Evolutionary conservation across 2,113 vertebrate species (phyloP), one percentile per base, ranked within the genome.

Genomic region (Lichenostomus cassidix): DNA sequence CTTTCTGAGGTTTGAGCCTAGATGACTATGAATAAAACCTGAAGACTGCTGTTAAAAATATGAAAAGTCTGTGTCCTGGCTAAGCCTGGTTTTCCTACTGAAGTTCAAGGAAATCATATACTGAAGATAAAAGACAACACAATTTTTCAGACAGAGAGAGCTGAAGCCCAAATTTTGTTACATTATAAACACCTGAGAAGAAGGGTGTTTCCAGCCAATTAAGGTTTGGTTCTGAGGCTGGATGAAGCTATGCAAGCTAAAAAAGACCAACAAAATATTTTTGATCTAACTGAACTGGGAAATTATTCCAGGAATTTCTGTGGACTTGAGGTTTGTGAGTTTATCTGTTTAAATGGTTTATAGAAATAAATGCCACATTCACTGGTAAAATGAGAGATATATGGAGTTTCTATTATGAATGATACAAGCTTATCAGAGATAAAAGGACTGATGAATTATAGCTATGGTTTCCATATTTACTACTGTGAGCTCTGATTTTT

Each of bases 401-500:
- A 58, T 69, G 71, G 68, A 68, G 18, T 58, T 93, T 94, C 52
- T 10, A 18, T 76, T 21, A 50, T 94, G 93, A 96, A 95, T 97
- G 95, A 87, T 85, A 53, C 68, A 71, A 81, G 46, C 73, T 92
- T 86, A 95, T 74, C 75, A 92, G 69, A 93, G 95, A 96, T 95
- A 94, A 97, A 97, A 94, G 42, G 37, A 83, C 37, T 19, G 41
- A 92, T 94, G 92, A 97, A 96, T 96, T 96, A 95, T 85, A 90
- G 89, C 56, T 82, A 78, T 82, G 20, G 9, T 79, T 83, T 69
- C 59, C 58, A 33, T 97, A 95, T 97, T 97, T 98, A 97, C 89
- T 94, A 92, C 93, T 89, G 64, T 59, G 95, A 97, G 50, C n/a
- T 95, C 55, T 73, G 33, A 96, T 93, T 96, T 96, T 97, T 92